Evolutionary conservation across 2,888 invertebrate species (phyloP).

Genomic region (Idaea straminata): DNA sequence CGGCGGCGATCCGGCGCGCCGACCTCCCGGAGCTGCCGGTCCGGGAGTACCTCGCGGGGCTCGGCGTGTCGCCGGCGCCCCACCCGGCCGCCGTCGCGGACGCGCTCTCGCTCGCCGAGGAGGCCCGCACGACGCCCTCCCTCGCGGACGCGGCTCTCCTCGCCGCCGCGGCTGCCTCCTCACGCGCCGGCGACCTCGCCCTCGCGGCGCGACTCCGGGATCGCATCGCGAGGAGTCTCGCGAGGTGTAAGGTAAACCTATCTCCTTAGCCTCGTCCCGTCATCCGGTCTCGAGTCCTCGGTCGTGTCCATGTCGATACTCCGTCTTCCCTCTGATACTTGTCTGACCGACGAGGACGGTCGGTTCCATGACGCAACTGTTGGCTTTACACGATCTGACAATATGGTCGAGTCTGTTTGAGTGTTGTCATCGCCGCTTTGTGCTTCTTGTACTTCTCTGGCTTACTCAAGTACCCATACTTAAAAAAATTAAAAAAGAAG

Average conservation of each 20-base stretch:
- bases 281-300: no score
- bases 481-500: no score
- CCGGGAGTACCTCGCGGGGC: conserved; percentile 26
- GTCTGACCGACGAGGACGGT: no score
- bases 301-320: no score
- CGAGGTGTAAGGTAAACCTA: background rate
- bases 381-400: no score
- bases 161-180: conserved; percentile 31
- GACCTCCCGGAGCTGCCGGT: conserved; percentile 35
- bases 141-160: conserved; percentile 36
- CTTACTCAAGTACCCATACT: no score
- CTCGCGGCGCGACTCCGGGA: conserved; percentile 21
- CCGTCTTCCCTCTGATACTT: no score
- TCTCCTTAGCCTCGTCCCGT: no score
- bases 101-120: conserved; percentile 36
- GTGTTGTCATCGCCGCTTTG: no score
- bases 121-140: conserved; percentile 28
- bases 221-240: conserved; percentile 30
- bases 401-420: no score
- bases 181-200: conserved; percentile 6
- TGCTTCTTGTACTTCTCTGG: no score
- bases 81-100: conserved; percentile 12
- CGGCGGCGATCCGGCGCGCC: conserved; percentile 36
- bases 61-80: conserved; percentile 28
- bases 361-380: no score